Conservation (phyloP, 1,140 invertebrate genomes). For the Euwallacea fornicatus region DNA sequence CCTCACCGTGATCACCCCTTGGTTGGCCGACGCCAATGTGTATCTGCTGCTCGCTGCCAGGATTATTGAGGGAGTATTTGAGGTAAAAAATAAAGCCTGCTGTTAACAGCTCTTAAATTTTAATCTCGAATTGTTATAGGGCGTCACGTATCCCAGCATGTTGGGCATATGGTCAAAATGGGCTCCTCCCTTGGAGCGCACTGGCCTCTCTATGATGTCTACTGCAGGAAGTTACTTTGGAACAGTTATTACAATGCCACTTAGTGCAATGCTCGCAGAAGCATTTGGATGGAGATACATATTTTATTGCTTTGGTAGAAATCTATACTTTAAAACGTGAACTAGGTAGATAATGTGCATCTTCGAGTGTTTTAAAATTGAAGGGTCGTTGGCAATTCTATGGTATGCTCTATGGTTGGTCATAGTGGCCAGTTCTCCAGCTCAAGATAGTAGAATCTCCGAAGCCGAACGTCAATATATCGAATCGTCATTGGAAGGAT, state of each 20-base stretch:
- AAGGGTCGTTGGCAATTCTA: slow-evolving; percentile 59
- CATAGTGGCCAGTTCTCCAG: slow-evolving; percentile 75
- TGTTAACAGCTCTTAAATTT: neutral
- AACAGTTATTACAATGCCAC: slow-evolving; percentile 77
- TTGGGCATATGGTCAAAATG: slow-evolving; percentile 86
- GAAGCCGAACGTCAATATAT: slow-evolving; percentile 79
- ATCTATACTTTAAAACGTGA: neutral
- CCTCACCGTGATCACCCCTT: slow-evolving; percentile 80
- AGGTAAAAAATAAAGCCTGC: slow-evolving; percentile 59
- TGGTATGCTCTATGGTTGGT: slow-evolving; percentile 73
- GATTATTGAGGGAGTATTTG: slow-evolving; percentile 85
- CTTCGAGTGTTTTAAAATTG: slow-evolving; percentile 1
- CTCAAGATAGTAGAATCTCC: slow-evolving; percentile 73
- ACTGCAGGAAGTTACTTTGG: slow-evolving; percentile 84
- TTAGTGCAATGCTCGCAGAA: slow-evolving; percentile 72
- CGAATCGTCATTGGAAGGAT: slow-evolving; percentile 54
- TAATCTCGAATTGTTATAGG: slow-evolving; percentile 58
- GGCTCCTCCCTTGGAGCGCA: slow-evolving; percentile 84
- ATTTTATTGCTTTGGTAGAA: slow-evolving; percentile 83
- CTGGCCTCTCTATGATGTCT: slow-evolving; percentile 73
- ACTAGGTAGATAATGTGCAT: neutral
- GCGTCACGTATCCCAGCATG: slow-evolving; percentile 88
- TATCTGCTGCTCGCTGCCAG: slow-evolving; percentile 72
- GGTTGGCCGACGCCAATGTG: slow-evolving; percentile 70
- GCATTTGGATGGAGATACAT: slow-evolving; percentile 81